These are phyloP conservation scores for Hydrophis major DNA, from an alignment of 2,797 vertebrate species.

Conservation along the genomic window DNA sequence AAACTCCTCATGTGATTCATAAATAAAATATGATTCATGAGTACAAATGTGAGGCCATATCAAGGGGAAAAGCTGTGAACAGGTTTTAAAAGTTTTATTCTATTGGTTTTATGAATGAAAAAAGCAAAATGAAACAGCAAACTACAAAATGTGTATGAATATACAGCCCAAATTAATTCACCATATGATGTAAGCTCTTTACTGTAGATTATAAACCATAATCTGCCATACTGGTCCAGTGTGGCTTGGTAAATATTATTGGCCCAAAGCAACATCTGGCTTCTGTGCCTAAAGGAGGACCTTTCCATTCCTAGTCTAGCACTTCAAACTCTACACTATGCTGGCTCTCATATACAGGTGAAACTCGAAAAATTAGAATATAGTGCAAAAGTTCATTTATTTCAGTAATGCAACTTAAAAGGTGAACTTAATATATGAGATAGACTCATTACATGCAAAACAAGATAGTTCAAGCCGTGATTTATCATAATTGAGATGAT, in stretches of 20 bases:
- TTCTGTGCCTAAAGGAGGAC: neutral
- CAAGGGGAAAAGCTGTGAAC: neutral
- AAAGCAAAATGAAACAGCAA: neutral
- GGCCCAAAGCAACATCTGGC: neutral
- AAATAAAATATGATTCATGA: neutral
- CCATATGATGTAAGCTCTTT: neutral
- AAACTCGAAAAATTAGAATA: no score
- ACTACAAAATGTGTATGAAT: neutral
- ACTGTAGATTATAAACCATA: neutral
- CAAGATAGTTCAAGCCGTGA: no score
- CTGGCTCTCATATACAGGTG: neutral
- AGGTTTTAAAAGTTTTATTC: neutral
- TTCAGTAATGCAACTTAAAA: no score
- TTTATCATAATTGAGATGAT: no score
- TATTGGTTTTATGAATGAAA: neutral
- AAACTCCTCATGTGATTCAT: neutral
- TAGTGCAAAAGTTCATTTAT: no score
- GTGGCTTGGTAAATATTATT: neutral
- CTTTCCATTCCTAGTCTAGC: neutral
- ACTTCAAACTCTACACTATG: neutral
- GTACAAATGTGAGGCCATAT: neutral
- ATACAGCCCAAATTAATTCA: neutral
- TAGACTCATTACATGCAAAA: no score
- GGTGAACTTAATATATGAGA: no score
- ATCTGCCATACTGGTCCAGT: neutral